A percentile compares a stretch with the other conserved stretches of the same genome.
Conservation (phyloP, 2,797 vertebrate species). For the Diglossa cyanea region DNA sequence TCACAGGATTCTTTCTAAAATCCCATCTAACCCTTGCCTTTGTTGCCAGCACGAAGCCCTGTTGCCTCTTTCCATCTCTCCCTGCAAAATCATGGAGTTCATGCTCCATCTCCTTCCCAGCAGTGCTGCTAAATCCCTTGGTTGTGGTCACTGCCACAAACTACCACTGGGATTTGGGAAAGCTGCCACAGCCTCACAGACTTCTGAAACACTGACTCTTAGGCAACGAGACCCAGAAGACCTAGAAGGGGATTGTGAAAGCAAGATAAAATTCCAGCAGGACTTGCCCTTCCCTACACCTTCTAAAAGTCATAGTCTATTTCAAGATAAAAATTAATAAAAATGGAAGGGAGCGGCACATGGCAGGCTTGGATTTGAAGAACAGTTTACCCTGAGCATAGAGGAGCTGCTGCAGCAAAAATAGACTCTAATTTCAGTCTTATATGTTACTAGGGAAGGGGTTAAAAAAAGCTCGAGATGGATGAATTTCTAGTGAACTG, state of each 20-base stretch:
- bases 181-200: background rate
- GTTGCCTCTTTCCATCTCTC: background rate
- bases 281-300: background rate
- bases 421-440: background rate
- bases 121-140: background rate
- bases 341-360: background rate
- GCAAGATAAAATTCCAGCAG: background rate
- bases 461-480: background rate
- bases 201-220: background rate
- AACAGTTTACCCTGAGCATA: background rate
- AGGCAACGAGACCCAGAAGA: background rate
- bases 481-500: background rate
- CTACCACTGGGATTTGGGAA: background rate
- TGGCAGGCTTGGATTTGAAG: background rate
- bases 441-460: background rate
- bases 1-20: background rate
- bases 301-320: background rate
- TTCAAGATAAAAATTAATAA: background rate
- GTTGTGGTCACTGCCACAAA: background rate
- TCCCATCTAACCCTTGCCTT: background rate
- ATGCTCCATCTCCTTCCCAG: background rate
- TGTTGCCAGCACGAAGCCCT: background rate
- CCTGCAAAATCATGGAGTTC: background rate
- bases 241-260: background rate
- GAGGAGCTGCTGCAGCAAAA: background rate